These are phyloP conservation scores for Hoplodrina blanda DNA, from an alignment of 2,888 invertebrate genomes.

Conservation along the genomic window DNA sequence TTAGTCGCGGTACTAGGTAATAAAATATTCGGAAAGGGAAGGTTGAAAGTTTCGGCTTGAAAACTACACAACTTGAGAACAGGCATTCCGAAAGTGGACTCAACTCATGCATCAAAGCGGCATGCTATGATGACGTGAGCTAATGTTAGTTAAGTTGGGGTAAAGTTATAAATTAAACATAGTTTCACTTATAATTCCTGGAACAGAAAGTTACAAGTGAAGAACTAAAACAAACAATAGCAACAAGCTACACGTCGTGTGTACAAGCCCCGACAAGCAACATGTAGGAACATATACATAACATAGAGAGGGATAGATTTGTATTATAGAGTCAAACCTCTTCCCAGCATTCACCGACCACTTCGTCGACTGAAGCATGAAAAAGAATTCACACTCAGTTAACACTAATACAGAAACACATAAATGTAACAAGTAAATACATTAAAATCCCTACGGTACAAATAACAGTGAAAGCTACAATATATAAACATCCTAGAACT, in stretches of 20 bases:
- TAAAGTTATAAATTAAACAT: slow-evolving; percentile 12
- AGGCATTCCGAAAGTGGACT: slow-evolving; percentile 42
- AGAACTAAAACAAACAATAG: slow-evolving; percentile 65
- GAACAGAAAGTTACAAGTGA: slow-evolving; percentile 31
- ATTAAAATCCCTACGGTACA: slow-evolving; percentile 1
- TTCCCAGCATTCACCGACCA: slow-evolving; percentile 82
- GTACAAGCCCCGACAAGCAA: slow-evolving; percentile 72
- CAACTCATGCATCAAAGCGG: slow-evolving; percentile 62
- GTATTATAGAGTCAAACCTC: slow-evolving; percentile 85
- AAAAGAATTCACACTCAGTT: slow-evolving; percentile 72
- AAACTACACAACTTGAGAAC: slow-evolving; percentile 30
- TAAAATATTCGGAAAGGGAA: slow-evolving; percentile 2
- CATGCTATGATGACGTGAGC: slow-evolving; percentile 65
- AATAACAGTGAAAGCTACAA: slow-evolving; percentile 23
- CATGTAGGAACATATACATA: slow-evolving; percentile 53
- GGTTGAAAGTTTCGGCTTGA: slow-evolving; percentile 6
- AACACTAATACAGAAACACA: slow-evolving; percentile 48
- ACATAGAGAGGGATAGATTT: slow-evolving; percentile 60
- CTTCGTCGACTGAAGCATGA: slow-evolving; percentile 90
- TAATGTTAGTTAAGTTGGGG: slow-evolving; percentile 15
- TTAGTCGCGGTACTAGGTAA: slow-evolving; percentile 19
- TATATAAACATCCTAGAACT: slow-evolving; percentile 18
- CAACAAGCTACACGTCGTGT: slow-evolving; percentile 71
- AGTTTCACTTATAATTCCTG: slow-evolving; percentile 34
- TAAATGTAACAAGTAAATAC: slow-evolving; percentile 28